A percentile compares a stretch with the other conserved stretches of the same genome.
These are phyloP conservation scores for Stenotaenia linearis DNA, from an alignment of 2,888 invertebrate genomes.

Conservation along the genomic window DNA sequence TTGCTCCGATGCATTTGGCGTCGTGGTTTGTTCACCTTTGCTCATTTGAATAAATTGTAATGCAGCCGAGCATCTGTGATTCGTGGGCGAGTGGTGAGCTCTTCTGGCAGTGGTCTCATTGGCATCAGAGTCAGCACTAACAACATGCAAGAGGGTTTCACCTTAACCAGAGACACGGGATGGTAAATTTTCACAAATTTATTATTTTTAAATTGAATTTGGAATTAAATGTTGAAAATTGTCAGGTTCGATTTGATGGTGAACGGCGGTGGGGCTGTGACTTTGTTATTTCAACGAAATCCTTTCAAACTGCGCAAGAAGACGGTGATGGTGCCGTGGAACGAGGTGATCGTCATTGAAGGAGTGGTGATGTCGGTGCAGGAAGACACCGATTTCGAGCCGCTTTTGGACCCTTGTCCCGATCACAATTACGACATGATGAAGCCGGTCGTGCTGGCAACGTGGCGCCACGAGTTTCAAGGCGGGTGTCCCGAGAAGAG, in stretches of 20 bases:
- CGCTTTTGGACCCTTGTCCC: conserved; percentile 57
- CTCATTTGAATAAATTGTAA: conserved; percentile 27
- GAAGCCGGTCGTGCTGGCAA: conserved; percentile 78
- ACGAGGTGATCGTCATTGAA: conserved; percentile 78
- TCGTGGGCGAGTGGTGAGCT: conserved; percentile 91
- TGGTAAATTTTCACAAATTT: conserved; percentile 64
- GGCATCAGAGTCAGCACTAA: conserved; percentile 86
- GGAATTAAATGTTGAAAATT: not conserved
- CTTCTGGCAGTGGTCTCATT: conserved; percentile 90
- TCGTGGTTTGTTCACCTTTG: not conserved
- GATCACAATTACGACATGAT: conserved; percentile 81
- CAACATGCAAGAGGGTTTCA: conserved; percentile 92
- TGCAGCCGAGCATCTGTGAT: conserved; percentile 96
- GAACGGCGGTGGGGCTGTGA: conserved; percentile 96
- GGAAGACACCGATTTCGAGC: conserved; percentile 36
- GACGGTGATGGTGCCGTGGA: conserved; percentile 94
- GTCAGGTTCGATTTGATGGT: conserved; percentile 96
- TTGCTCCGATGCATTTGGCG: not conserved
- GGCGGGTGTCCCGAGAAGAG: conserved; percentile 75
- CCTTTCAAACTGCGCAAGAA: conserved; percentile 83
- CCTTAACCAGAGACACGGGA: conserved; percentile 84
- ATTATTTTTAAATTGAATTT: not conserved
- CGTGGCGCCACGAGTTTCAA: conserved; percentile 84
- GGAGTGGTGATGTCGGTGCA: conserved; percentile 39
- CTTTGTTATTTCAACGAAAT: conserved; percentile 89